These are phyloP conservation scores for Nephrotoma flavescens DNA, from an alignment of 2,888 invertebrate species.

Conservation along the genomic window DNA sequence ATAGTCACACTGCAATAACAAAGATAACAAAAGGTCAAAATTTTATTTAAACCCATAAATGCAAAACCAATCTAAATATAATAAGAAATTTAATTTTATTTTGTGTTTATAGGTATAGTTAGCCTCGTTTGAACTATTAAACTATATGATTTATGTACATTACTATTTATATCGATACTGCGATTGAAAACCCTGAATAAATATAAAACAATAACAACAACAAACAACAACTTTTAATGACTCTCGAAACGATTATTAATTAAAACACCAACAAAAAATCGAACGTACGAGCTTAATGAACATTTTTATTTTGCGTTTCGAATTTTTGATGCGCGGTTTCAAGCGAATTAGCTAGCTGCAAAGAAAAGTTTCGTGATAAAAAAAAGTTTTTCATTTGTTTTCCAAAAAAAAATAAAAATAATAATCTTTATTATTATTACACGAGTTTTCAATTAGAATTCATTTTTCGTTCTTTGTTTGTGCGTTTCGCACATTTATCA, in stretches of 20 bases:
- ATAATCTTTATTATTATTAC: background rate
- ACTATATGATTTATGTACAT: background rate
- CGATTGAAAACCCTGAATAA: background rate
- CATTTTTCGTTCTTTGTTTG: background rate
- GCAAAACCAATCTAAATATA: no score
- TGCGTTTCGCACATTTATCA: background rate
- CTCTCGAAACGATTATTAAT: background rate
- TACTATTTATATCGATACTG: no score
- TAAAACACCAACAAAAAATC: background rate
- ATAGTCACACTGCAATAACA: no score
- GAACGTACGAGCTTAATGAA: background rate
- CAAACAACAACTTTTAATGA: background rate
- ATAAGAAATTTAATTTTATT: background rate
- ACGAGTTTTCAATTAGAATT: background rate
- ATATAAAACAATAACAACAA: background rate
- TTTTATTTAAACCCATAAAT: no score
- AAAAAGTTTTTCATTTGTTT: background rate
- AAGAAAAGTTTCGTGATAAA: background rate
- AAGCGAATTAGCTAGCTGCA: background rate
- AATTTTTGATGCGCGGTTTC: background rate
- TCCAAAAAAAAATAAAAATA: background rate
- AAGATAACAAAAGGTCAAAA: background rate
- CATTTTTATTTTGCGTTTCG: background rate
- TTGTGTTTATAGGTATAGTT: no score
- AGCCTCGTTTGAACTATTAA: background rate